These are phyloP conservation scores for Callinectes sapidus DNA, from an alignment of 2,888 invertebrate genomes.

Conservation along the genomic window DNA sequence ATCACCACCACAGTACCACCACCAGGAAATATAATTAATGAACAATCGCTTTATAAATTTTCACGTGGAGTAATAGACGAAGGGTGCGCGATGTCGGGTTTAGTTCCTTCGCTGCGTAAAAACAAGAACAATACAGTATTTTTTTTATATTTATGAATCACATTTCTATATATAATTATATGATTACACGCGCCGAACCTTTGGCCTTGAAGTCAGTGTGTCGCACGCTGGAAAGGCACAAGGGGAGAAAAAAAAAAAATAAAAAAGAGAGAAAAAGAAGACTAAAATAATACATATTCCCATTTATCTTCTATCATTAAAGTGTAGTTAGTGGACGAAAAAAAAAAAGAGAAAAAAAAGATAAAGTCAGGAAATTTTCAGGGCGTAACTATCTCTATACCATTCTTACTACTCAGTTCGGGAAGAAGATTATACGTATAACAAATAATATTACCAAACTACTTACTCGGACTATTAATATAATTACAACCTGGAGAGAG, in stretches of 20 bases:
- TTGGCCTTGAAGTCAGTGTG: background rate
- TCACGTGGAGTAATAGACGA: background rate
- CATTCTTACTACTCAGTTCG: background rate
- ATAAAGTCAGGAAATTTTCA: constrained; percentile 16
- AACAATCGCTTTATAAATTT: background rate
- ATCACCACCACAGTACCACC: too few species aligned
- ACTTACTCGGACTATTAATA: background rate
- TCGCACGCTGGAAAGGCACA: background rate
- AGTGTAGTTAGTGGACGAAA: background rate
- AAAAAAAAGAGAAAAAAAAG: background rate
- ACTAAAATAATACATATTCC: background rate
- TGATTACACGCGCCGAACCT: background rate
- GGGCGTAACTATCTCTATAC: background rate
- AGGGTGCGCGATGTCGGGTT: background rate
- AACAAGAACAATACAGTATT: constrained; percentile 20
- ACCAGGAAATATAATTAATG: background rate
- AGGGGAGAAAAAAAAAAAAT: background rate
- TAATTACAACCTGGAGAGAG: background rate
- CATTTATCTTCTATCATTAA: background rate
- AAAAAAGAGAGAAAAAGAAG: background rate
- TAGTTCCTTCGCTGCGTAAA: background rate
- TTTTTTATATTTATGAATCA: background rate
- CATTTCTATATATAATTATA: constrained; percentile 17
- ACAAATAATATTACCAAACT: background rate
- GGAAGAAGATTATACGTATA: background rate